Evolutionary conservation across 2,888 invertebrate genomes (phyloP).

Genomic region (Drosophila paramelanica): DNA sequence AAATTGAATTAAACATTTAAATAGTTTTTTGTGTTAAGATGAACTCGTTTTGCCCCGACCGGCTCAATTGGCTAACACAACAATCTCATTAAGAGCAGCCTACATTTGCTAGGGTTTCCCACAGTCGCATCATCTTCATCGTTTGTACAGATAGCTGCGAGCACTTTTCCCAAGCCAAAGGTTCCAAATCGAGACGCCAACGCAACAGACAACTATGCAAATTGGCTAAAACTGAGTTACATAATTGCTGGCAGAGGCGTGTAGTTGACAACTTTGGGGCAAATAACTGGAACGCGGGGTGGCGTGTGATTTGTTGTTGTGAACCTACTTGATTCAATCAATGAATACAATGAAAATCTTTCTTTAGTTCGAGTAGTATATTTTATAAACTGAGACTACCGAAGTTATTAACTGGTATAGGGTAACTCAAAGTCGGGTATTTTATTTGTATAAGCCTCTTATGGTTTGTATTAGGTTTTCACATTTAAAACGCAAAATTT

Average conservation of each 20-base stretch:
- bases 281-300: constrained; percentile 11
- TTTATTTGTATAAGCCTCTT: neutral
- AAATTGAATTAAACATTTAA: constrained; percentile 2
- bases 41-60: constrained; percentile 20
- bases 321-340: constrained; percentile 1
- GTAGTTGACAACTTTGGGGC: constrained; percentile 45
- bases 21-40: neutral
- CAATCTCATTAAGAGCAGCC: constrained; percentile 75
- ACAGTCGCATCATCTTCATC: constrained; percentile 62
- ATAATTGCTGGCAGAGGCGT: constrained; percentile 53
- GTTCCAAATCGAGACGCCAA: constrained; percentile 64
- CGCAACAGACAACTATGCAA: constrained; percentile 72
- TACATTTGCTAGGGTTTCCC: constrained; percentile 75
- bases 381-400: neutral
- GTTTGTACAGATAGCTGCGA: constrained; percentile 40
- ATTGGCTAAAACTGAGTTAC: constrained; percentile 62
- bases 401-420: neutral
- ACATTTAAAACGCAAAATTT: constrained; percentile 66
- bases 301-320: constrained; percentile 18
- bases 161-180: constrained; percentile 73
- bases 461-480: constrained; percentile 30
- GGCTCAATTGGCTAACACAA: constrained; percentile 37
- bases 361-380: neutral
- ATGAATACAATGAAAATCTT: neutral
- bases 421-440: neutral